phyloP scores from a whole-genome alignment of 1,140 invertebrate species.

The Samia ricini region DNA sequence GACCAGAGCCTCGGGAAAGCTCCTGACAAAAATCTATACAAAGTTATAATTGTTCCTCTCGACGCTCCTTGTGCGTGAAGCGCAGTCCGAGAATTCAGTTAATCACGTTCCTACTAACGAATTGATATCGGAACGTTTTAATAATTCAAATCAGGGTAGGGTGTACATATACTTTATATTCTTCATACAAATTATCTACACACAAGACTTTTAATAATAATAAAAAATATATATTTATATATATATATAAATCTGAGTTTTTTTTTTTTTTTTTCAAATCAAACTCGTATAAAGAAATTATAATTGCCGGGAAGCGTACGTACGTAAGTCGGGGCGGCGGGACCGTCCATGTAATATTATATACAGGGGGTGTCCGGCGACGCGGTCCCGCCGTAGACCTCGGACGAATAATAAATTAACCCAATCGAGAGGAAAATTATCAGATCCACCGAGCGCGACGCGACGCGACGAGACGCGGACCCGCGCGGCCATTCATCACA shows the following conservation, averaged over 20 bases:
- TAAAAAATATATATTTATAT: no score
- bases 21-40: neutral
- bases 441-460: conserved; percentile 14
- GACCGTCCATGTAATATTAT: conserved; percentile 3
- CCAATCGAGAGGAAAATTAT: conserved; percentile 14
- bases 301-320: conserved; percentile 3
- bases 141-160: conserved; percentile 26
- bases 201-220: conserved; percentile 71
- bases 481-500: no score
- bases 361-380: neutral
- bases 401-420: conserved; percentile 18
- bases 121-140: neutral
- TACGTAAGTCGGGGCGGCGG: conserved; percentile 2
- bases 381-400: neutral
- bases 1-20: neutral
- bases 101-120: neutral
- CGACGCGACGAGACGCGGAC: neutral
- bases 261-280: no score
- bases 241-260: conserved; percentile 64
- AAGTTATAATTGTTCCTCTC: neutral
- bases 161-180: conserved; percentile 75
- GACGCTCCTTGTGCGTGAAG: neutral
- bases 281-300: conserved; percentile 54
- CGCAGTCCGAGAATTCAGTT: neutral
- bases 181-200: conserved; percentile 75